Evolutionary conservation across 2,113 vertebrate genomes (phyloP).

Genomic region (Ictidomys tridecemlineatus): DNA sequence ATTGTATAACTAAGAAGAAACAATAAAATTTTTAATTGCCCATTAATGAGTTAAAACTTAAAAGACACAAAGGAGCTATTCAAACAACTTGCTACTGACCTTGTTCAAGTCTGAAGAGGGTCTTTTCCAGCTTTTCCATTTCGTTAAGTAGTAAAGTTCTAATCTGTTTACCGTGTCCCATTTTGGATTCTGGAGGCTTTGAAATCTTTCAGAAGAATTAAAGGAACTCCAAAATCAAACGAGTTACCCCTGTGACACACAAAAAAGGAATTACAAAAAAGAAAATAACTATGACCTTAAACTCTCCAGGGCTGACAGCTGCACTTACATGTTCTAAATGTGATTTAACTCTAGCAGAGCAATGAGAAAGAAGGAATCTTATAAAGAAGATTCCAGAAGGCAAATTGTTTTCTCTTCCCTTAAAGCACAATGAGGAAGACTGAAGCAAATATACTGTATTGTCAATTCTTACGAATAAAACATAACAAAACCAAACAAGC

Average conservation of each 20-base stretch:
- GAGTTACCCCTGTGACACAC: constrained; percentile 78
- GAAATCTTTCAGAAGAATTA: constrained; percentile 77
- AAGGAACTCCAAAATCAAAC: constrained; percentile 59
- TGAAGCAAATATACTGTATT: background rate
- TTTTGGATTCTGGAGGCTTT: no score
- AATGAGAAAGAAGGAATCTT: background rate
- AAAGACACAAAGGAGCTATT: background rate
- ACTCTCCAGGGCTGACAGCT: background rate
- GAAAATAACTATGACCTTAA: background rate
- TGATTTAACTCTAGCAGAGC: constrained; percentile 41
- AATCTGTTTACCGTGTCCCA: constrained; percentile 88
- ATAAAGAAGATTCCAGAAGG: background rate
- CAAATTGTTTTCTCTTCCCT: background rate
- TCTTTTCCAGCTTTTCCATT: constrained; percentile 94
- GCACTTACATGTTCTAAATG: constrained; percentile 77
- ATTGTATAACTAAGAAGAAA: no score
- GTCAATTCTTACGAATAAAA: background rate
- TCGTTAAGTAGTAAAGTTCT: constrained; percentile 90
- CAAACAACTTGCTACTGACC: constrained; percentile 85
- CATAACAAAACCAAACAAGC: background rate
- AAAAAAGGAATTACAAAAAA: constrained; percentile 61
- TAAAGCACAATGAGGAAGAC: background rate
- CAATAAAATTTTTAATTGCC: background rate
- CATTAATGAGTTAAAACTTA: background rate
- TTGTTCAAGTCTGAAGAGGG: constrained; percentile 94